phyloP scores from a whole-genome alignment of 1,140 invertebrate genomes.

The Drosophila asahinai region DNA sequence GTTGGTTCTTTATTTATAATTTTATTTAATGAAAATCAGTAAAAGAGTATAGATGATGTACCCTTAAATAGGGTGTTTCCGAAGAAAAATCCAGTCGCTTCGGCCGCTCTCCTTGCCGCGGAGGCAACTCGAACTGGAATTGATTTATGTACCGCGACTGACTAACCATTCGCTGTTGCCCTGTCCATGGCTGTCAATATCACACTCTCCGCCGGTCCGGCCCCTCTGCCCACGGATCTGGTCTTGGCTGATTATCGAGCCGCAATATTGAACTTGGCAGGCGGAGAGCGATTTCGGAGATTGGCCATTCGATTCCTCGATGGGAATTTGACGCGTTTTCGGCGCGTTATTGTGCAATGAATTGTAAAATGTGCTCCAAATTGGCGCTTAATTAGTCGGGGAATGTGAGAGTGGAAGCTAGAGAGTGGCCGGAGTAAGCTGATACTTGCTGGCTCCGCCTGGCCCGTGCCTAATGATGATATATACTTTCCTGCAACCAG shows the following conservation, averaged over 20 bases:
- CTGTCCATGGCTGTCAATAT: constrained; percentile 70
- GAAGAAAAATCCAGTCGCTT: constrained; percentile 29
- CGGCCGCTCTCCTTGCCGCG: constrained; percentile 15
- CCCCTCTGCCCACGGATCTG: constrained; percentile 1
- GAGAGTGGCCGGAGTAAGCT: constrained; percentile 34
- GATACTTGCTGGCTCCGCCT: constrained; percentile 47
- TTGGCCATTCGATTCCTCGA: constrained; percentile 28
- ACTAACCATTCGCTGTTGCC: constrained; percentile 52
- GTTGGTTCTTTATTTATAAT: not conserved
- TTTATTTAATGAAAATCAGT: not conserved
- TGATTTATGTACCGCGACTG: constrained; percentile 68
- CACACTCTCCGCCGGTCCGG: constrained; percentile 25
- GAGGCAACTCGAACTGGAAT: constrained; percentile 66
- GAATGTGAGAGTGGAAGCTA: constrained; percentile 8
- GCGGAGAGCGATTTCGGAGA: constrained; percentile 29
- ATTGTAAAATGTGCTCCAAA: constrained; percentile 74
- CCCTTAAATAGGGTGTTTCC: not conserved
- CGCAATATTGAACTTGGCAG: constrained; percentile 74
- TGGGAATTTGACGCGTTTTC: constrained; percentile 44
- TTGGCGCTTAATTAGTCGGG: constrained; percentile 73
- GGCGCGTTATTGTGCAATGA: constrained; percentile 72
- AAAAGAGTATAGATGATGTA: not conserved
- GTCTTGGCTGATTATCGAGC: constrained; percentile 60
- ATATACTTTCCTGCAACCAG: constrained; percentile 55
- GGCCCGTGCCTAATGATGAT: constrained; percentile 68